These are phyloP conservation scores for Heterotis niloticus DNA, from an alignment of 2,113 vertebrate genomes.

Conservation along the genomic window DNA sequence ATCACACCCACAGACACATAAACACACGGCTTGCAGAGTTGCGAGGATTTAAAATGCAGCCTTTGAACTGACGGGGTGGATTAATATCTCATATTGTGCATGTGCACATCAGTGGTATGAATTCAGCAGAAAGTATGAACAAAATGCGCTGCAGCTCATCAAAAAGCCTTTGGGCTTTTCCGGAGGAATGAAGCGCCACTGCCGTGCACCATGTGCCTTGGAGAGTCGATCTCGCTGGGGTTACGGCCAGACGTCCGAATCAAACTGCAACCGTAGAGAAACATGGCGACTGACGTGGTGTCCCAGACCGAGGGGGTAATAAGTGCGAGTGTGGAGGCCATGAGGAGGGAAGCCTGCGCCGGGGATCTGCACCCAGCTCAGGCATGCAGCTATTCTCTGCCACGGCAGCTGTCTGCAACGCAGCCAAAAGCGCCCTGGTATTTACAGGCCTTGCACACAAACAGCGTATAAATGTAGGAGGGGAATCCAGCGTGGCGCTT, in stretches of 20 bases:
- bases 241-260: background rate
- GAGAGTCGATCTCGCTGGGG: no score
- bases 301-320: no score
- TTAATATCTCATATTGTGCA: no score
- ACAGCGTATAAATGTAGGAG: background rate
- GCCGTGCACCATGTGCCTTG: no score
- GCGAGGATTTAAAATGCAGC: background rate
- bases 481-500: no score
- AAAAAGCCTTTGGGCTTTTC: no score
- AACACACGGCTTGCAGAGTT: background rate
- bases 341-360: background rate
- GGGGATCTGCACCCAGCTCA: background rate
- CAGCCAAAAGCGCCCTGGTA: background rate
- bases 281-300: background rate
- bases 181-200: no score
- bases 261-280: background rate
- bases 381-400: background rate
- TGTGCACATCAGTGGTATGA: no score
- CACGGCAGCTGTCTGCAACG: background rate
- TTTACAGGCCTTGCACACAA: background rate
- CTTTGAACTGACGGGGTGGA: no score
- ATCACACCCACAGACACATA: no score
- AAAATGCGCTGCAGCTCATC: no score
- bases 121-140: no score
- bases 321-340: background rate